Percentiles rank a stretch among this genome's conserved stretches.
These are phyloP conservation scores for Bombus huntii DNA, from an alignment of 1,140 invertebrate species.

Conservation along the genomic window DNA sequence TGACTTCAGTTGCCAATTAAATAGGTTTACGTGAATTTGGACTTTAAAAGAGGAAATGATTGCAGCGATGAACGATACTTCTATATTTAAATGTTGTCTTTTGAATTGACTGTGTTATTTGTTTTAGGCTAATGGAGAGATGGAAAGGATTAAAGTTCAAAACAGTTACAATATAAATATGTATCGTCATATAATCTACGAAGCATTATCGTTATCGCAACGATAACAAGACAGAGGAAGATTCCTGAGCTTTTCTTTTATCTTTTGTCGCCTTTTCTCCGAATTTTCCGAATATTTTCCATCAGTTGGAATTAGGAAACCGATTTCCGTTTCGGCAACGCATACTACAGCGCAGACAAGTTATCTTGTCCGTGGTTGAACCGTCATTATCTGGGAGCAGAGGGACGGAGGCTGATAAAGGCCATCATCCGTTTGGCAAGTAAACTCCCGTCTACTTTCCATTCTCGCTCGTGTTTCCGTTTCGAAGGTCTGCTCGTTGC, in stretches of 20 bases:
- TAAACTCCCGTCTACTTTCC: constrained; percentile 29
- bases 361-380: constrained; percentile 37
- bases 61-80: background rate
- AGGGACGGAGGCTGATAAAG: constrained; percentile 27
- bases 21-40: background rate
- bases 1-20: background rate
- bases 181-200: background rate
- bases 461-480: constrained; percentile 37
- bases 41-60: background rate
- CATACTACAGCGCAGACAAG: background rate
- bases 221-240: background rate
- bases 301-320: background rate
- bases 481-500: constrained; percentile 10
- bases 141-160: background rate
- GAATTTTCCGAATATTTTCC: background rate
- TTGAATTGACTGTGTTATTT: background rate
- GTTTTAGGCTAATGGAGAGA: background rate
- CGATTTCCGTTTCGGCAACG: background rate
- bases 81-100: background rate
- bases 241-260: background rate
- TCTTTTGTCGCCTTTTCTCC: background rate
- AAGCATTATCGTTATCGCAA: background rate
- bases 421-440: constrained; percentile 9
- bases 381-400: constrained; percentile 27
- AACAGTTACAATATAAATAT: background rate